These are phyloP conservation scores for Melolontha melolontha DNA, from an alignment of 2,888 invertebrate species.

Conservation along the genomic window DNA sequence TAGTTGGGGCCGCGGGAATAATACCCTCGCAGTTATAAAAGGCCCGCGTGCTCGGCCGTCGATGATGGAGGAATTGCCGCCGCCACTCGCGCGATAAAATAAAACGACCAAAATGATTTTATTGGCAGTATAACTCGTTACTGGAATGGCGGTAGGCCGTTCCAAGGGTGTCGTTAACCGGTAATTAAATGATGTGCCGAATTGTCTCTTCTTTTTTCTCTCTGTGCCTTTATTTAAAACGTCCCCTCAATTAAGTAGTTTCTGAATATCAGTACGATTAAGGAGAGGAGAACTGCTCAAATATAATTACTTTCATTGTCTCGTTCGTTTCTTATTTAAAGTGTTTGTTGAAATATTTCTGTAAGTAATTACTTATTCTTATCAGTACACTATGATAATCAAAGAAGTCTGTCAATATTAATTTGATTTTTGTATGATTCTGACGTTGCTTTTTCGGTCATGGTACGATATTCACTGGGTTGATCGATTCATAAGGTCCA, in stretches of 20 bases:
- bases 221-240: constrained; percentile 49
- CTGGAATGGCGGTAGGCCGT: constrained; percentile 56
- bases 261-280: constrained; percentile 12
- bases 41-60: constrained; percentile 7
- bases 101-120: constrained; percentile 62
- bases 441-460: too few relatives aligned
- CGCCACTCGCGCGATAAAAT: constrained; percentile 53
- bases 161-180: constrained; percentile 63
- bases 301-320: too few relatives aligned
- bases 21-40: constrained; percentile 12
- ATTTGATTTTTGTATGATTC: too few relatives aligned
- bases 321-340: too few relatives aligned
- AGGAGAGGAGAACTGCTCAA: not conserved
- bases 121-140: constrained; percentile 61
- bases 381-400: too few relatives aligned
- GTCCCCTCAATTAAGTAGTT: constrained; percentile 57
- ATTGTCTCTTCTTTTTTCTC: constrained; percentile 55
- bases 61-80: constrained; percentile 49
- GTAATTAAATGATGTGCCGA: constrained; percentile 64
- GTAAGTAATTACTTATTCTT: too few relatives aligned
- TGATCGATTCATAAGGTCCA: too few relatives aligned
- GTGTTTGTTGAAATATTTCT: too few relatives aligned
- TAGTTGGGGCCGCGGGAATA: constrained; percentile 15
- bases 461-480: too few relatives aligned
- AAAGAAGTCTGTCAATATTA: too few relatives aligned